These are phyloP conservation scores for Hyposoter dolosus DNA, from an alignment of 2,888 invertebrate genomes.

Conservation along the genomic window DNA sequence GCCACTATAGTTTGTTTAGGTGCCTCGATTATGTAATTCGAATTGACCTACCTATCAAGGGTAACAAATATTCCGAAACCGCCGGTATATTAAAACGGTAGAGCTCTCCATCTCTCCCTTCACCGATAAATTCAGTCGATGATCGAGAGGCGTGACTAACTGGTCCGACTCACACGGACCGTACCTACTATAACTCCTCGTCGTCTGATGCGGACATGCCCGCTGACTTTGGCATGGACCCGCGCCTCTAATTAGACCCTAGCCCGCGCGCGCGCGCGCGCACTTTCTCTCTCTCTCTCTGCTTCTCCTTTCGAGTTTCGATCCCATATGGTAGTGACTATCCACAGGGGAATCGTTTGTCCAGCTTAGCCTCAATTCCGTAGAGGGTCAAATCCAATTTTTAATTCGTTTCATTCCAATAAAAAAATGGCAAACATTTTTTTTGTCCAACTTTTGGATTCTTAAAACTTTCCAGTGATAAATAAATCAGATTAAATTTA, in stretches of 20 bases:
- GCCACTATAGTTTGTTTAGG: background rate
- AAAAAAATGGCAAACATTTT: background rate
- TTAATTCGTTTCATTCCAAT: background rate
- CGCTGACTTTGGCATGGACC: constrained; percentile 72
- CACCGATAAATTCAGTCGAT: constrained; percentile 77
- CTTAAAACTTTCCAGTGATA: background rate
- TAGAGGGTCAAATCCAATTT: constrained; percentile 10
- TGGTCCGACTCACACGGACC: constrained; percentile 68
- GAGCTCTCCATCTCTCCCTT: constrained; percentile 36
- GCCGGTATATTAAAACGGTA: constrained; percentile 28
- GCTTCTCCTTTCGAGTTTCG: constrained; percentile 46
- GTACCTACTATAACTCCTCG: constrained; percentile 58
- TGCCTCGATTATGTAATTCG: background rate
- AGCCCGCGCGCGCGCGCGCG: constrained; percentile 44
- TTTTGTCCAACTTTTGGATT: background rate
- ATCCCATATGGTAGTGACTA: constrained; percentile 22
- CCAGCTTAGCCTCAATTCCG: constrained; percentile 12
- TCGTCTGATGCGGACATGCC: constrained; percentile 71
- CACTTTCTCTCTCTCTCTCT: constrained; percentile 51
- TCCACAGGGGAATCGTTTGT: constrained; percentile 44
- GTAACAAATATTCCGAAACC: constrained; percentile 28
- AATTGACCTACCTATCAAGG: background rate
- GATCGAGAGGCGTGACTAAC: constrained; percentile 81
- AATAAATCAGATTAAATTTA: background rate
- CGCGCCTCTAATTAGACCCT: constrained; percentile 77